These are phyloP conservation scores for Caenorhabditis angaria DNA, from an alignment of 2,888 invertebrate species.

Conservation along the genomic window DNA sequence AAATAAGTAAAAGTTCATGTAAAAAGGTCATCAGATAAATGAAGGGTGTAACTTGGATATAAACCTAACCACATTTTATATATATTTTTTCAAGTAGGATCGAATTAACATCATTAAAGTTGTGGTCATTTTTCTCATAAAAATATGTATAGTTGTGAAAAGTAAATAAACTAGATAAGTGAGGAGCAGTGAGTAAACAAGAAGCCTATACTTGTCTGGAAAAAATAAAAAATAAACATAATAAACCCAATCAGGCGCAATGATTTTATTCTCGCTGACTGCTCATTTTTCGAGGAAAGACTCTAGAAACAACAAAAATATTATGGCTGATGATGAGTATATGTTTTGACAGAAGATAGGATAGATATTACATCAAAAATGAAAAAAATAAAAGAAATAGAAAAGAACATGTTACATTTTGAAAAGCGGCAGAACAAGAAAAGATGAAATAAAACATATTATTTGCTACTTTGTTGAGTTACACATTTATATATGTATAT, in stretches of 20 bases:
- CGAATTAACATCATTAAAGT: conserved; percentile 2
- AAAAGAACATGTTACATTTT: neutral
- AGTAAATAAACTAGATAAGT: neutral
- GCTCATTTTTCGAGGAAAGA: neutral
- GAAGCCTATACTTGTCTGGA: neutral
- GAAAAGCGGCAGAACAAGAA: neutral
- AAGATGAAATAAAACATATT: neutral
- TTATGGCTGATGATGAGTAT: neutral
- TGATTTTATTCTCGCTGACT: neutral
- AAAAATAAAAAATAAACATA: neutral
- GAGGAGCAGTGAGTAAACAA: neutral
- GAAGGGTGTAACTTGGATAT: conserved; percentile 5
- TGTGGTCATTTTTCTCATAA: neutral
- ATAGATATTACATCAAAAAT: no score
- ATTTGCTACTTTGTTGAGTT: neutral
- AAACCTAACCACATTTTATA: no score
- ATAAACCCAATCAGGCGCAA: neutral
- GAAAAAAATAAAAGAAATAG: no score
- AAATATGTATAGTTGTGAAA: no score
- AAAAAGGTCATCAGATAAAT: conserved; percentile 8
- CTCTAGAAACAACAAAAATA: neutral
- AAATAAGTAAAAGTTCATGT: conserved; percentile 7
- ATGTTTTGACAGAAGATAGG: conserved; percentile 1
- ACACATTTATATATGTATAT: neutral
- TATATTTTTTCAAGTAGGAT: no score